Conservation (phyloP, 2,888 invertebrate species). For the Aspidiotus destructor region DNA sequence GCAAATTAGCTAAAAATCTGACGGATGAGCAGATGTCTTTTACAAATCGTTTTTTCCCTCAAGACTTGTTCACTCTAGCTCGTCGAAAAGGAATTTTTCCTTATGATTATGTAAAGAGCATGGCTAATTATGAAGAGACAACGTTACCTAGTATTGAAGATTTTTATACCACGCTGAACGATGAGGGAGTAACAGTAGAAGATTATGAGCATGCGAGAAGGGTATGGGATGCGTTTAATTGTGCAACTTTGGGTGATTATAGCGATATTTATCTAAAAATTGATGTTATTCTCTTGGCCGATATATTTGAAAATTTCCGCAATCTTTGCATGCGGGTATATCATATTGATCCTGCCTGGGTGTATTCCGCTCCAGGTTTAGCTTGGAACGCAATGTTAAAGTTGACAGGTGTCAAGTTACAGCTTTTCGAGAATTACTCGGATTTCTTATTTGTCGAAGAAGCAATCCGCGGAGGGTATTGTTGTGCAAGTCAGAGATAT, state of each 20-base stretch:
- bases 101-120: constrained; percentile 36
- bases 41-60: no score
- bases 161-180: constrained; percentile 37
- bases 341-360: constrained; percentile 39
- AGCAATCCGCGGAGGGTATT: no score
- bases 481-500: neutral
- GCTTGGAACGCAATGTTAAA: no score
- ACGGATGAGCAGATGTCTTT: no score
- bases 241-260: constrained; percentile 40
- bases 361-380: constrained; percentile 37
- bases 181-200: constrained; percentile 35
- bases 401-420: constrained; percentile 37
- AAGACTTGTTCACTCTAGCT: neutral
- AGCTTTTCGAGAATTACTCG: constrained; percentile 36
- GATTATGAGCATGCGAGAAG: constrained; percentile 40
- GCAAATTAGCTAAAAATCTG: no score
- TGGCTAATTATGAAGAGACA: constrained; percentile 24
- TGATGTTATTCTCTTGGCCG: constrained; percentile 40
- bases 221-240: constrained; percentile 40
- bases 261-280: constrained; percentile 40
- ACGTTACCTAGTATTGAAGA: constrained; percentile 36
- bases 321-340: constrained; percentile 38
- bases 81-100: constrained; percentile 37
- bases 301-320: constrained; percentile 42
- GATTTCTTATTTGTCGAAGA: constrained; percentile 33